Conservation (phyloP, 2,888 invertebrate genomes). For the Helicoverpa assulta region DNA sequence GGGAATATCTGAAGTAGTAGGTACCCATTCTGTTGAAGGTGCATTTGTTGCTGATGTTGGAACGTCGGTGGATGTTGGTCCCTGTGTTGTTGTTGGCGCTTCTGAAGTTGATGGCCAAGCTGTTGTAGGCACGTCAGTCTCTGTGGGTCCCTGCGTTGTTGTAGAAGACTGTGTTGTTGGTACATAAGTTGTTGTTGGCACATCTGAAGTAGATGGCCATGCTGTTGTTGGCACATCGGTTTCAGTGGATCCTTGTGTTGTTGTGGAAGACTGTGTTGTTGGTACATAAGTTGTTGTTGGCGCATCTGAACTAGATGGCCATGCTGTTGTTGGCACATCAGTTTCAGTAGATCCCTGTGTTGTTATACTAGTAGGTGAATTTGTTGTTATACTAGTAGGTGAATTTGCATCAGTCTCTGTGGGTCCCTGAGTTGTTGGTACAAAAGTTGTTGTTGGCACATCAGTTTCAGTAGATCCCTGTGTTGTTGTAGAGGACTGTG, state of each 20-base stretch:
- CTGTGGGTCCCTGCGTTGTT: slow-evolving; percentile 10
- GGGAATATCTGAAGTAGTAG: too few relatives aligned
- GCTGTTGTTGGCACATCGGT: too few relatives aligned
- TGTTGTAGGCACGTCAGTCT: not conserved
- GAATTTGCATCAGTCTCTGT: not conserved
- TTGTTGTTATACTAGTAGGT: not conserved
- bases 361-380: not conserved
- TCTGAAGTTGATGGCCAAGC: not conserved
- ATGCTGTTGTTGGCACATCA: not conserved
- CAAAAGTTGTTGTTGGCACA: not conserved
- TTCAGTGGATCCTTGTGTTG: too few relatives aligned
- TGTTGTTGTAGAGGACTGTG: slow-evolving; percentile 25
- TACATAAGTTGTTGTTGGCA: not conserved
- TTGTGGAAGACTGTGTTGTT: too few relatives aligned
- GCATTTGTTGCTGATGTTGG: not conserved
- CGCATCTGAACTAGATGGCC: not conserved
- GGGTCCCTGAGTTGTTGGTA: not conserved
- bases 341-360: not conserved
- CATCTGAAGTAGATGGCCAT: not conserved
- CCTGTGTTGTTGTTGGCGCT: not conserved
- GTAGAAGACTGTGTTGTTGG: slow-evolving; percentile 9
- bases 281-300: not conserved
- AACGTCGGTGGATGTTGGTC: not conserved
- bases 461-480: not conserved
- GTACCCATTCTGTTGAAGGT: not conserved